These are phyloP conservation scores for Mus minutoides DNA, from an alignment of 2,797 vertebrate genomes.

Conservation along the genomic window DNA sequence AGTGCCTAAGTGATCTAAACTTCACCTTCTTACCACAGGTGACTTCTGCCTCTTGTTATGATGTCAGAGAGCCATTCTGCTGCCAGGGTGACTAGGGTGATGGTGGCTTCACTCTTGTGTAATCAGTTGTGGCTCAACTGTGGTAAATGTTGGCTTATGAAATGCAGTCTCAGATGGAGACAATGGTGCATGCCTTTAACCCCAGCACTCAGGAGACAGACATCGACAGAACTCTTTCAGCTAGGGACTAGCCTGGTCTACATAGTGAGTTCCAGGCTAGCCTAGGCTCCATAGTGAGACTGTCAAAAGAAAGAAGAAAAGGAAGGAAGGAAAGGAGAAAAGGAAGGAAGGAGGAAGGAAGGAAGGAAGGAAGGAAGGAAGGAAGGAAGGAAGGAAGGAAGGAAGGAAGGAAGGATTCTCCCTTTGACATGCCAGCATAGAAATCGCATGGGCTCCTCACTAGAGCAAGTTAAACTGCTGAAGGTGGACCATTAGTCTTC, in stretches of 20 bases:
- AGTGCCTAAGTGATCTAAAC: fast-evolving
- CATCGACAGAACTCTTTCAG: not conserved
- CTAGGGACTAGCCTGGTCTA: not conserved
- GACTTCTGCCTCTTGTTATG: fast-evolving
- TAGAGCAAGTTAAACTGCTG: not conserved
- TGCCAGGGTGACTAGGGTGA: not conserved
- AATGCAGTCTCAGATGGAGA: too few species aligned
- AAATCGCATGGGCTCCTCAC: not conserved
- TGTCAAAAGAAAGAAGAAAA: not conserved
- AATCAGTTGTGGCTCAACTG: fast-evolving
- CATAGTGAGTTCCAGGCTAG: not conserved
- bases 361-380: not conserved
- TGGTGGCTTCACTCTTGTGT: fast-evolving
- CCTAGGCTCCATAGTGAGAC: not conserved
- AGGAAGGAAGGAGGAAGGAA: not conserved
- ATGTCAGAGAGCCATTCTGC: fast-evolving
- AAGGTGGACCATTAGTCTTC: not conserved
- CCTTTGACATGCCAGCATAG: not conserved
- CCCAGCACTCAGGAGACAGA: not conserved
- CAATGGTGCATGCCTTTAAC: not conserved
- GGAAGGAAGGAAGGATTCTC: not conserved
- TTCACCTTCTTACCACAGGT: fast-evolving
- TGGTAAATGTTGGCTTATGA: not conserved
- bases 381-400: not conserved
- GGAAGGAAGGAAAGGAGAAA: fast-evolving